Evolutionary conservation across 2,797 vertebrate genomes (phyloP).

Genomic region (Huso huso): DNA sequence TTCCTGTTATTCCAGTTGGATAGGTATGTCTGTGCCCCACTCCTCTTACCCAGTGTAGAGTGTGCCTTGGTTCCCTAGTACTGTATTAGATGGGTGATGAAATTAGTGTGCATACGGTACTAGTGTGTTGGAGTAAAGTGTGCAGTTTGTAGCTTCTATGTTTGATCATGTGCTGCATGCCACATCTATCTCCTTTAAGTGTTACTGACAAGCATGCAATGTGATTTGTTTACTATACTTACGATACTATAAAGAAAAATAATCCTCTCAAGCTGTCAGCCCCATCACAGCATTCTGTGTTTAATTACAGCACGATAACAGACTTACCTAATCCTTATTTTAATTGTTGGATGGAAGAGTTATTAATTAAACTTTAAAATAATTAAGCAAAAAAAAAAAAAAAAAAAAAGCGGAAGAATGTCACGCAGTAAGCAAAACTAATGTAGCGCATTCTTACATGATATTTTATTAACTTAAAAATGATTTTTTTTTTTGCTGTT

Average conservation of each 20-base stretch:
- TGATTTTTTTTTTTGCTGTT: no score
- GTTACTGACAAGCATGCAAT: conserved; percentile 6
- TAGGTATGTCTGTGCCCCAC: no score
- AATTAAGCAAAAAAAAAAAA: not conserved
- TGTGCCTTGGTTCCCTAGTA: no score
- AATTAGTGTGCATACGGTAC: no score
- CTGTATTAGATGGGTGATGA: no score
- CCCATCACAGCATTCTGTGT: not conserved
- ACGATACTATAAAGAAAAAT: not conserved
- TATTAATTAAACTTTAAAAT: not conserved
- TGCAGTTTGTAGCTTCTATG: conserved; percentile 11
- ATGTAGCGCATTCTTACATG: no score
- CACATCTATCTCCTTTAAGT: not conserved
- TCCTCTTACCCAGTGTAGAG: no score
- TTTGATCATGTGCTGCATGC: conserved; percentile 9
- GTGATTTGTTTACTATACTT: conserved; percentile 9
- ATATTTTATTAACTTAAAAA: no score
- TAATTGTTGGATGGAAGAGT: not conserved
- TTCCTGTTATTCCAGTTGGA: no score
- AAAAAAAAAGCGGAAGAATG: not conserved
- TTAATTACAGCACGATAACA: not conserved
- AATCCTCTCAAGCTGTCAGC: conserved; percentile 5
- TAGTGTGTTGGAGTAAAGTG: conserved; percentile 10
- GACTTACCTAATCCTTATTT: not conserved
- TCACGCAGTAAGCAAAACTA: not conserved